phyloP scores from a whole-genome alignment of 2,888 invertebrate species.

The Encarsia formosa region DNA sequence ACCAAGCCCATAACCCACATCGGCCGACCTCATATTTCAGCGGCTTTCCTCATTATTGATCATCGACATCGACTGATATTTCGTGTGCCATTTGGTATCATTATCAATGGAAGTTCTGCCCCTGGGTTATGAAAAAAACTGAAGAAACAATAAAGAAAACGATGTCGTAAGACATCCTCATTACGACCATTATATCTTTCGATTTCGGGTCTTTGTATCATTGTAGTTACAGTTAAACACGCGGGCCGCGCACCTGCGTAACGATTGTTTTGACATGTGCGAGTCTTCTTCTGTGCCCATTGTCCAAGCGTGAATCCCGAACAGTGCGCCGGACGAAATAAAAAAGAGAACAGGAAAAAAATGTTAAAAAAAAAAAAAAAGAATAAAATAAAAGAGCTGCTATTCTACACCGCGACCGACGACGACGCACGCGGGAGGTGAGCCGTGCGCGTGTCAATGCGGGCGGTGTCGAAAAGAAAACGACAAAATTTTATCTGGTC shows the following conservation, averaged over 20 bases:
- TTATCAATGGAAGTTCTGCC: too few species aligned
- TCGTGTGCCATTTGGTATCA: too few species aligned
- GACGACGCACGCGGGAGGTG: conserved; percentile 6
- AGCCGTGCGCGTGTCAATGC: conserved; percentile 1
- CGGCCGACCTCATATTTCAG: too few species aligned
- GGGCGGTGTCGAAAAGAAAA: conserved; percentile 25
- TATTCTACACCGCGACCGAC: too few species aligned
- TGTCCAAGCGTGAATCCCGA: conserved; percentile 16
- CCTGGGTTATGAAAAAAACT: too few species aligned
- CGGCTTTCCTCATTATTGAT: too few species aligned
- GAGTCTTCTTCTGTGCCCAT: too few species aligned
- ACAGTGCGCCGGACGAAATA: conserved; percentile 8
- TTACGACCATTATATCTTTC: conserved; percentile 13
- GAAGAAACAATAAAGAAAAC: not conserved
- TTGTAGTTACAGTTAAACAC: too few species aligned
- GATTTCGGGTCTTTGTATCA: conserved; percentile 24
- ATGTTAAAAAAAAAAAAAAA: not conserved
- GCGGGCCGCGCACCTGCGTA: too few species aligned
- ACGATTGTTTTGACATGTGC: conserved; percentile 31
- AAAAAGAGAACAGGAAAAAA: too few species aligned
- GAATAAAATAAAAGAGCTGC: not conserved
- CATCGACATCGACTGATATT: too few species aligned
- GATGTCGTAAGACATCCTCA: conserved; percentile 6
- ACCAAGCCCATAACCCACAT: too few species aligned
- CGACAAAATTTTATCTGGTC: conserved; percentile 10